Evolutionary conservation across 2,797 vertebrate genomes (phyloP).

Genomic region (Lindbergichthys nudifrons): DNA sequence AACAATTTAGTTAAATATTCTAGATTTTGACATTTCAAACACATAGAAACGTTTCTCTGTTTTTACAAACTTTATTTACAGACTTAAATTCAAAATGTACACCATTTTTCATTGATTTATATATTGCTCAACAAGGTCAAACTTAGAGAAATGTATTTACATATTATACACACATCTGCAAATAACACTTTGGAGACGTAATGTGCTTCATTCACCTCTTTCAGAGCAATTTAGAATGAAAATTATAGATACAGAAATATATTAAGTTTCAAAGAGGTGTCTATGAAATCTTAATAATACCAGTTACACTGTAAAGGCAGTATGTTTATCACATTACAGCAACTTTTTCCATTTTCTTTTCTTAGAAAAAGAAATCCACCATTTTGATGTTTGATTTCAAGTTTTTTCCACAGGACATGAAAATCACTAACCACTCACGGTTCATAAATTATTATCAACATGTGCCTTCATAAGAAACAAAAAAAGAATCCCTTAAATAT

Average conservation of each 20-base stretch:
- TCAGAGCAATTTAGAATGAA: constrained; percentile 48
- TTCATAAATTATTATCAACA: constrained; percentile 44
- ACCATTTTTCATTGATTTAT: constrained; percentile 27
- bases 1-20: no score
- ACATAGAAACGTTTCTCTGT: neutral
- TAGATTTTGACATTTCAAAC: neutral
- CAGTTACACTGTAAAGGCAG: constrained; percentile 15
- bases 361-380: neutral
- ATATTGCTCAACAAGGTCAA: neutral
- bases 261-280: constrained; percentile 13
- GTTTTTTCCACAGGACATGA: constrained; percentile 16
- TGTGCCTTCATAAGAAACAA: constrained; percentile 27
- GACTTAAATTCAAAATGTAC: constrained; percentile 45
- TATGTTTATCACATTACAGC: constrained; percentile 4
- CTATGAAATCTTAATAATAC: constrained; percentile 5
- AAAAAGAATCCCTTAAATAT: constrained; percentile 51
- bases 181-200: constrained; percentile 6
- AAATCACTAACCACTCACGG: constrained; percentile 20
- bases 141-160: constrained; percentile 55
- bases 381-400: constrained; percentile 11
- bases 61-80: constrained; percentile 61
- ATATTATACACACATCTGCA: constrained; percentile 54
- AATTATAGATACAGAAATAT: constrained; percentile 18
- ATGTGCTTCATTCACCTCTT: constrained; percentile 12
- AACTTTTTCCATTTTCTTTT: constrained; percentile 7